These are phyloP conservation scores for Elanus axillaris DNA, from an alignment of 2,113 vertebrate genomes.

Conservation along the genomic window DNA sequence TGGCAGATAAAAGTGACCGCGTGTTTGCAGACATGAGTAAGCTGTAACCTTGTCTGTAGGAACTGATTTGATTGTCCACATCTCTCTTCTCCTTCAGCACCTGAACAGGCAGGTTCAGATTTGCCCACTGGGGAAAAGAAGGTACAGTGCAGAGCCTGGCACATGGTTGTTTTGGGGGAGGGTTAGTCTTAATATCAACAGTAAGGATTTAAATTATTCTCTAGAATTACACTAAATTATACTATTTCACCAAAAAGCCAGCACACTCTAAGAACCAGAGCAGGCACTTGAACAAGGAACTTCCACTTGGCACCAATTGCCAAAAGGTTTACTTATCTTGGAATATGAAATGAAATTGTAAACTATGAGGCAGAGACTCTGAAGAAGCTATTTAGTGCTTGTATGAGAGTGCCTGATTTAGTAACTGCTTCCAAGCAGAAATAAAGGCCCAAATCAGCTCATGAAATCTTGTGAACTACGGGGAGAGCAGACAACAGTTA, in stretches of 20 bases:
- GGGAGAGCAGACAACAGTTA: neutral
- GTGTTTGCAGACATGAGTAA: neutral
- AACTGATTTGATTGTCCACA: too few species aligned
- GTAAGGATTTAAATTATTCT: neutral
- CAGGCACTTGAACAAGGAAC: neutral
- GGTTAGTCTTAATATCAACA: neutral
- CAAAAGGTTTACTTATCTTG: neutral
- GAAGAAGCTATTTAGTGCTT: too few species aligned
- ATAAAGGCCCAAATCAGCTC: neutral
- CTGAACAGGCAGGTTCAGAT: neutral
- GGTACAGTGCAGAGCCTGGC: neutral
- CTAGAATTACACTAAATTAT: neutral
- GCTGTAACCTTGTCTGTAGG: neutral
- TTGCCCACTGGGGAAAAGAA: neutral
- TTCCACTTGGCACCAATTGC: neutral
- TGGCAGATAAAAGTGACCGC: neutral
- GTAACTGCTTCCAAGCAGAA: too few species aligned
- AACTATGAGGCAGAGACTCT: neutral
- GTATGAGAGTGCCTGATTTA: too few species aligned
- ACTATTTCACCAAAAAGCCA: neutral
- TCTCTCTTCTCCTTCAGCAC: neutral
- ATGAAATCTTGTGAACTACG: neutral
- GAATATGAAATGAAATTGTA: neutral
- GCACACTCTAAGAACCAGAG: neutral
- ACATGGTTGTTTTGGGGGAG: neutral